A percentile compares a stretch with the other conserved stretches of the same genome.
Evolutionary conservation across 1,140 invertebrate genomes (phyloP).

Genomic region (Hycleus phaleratus): DNA sequence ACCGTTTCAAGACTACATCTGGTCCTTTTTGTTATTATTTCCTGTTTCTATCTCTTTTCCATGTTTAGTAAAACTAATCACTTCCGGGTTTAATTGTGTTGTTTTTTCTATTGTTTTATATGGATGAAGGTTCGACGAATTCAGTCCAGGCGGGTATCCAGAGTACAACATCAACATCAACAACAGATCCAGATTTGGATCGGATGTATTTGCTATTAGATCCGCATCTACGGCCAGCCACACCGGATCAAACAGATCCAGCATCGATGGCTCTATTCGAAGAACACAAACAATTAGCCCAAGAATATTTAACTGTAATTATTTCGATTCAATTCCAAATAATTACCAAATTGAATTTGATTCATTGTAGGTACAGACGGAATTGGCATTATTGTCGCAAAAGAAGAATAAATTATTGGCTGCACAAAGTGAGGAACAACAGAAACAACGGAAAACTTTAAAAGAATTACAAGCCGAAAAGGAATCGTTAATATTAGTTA

Average conservation of each 20-base stretch:
- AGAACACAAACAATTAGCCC: constrained; percentile 70
- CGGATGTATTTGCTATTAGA: constrained; percentile 50
- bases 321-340: neutral
- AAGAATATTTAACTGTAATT: constrained; percentile 60
- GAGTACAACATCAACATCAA: constrained; percentile 3
- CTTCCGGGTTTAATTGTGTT: neutral
- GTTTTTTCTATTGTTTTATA: neutral
- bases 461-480: constrained; percentile 62
- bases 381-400: constrained; percentile 61
- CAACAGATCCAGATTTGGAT: constrained; percentile 53
- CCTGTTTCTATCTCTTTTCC: constrained; percentile 1
- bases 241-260: constrained; percentile 65
- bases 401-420: constrained; percentile 59
- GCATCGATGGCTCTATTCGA: constrained; percentile 76
- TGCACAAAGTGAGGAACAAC: constrained; percentile 51
- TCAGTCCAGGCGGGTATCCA: constrained; percentile 24
- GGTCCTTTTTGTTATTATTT: no score
- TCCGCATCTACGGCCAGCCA: constrained; percentile 66
- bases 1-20: neutral
- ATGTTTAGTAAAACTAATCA: constrained; percentile 7
- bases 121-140: constrained; percentile 22
- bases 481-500: constrained; percentile 36
- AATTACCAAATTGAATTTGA: neutral
- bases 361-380: constrained; percentile 59
- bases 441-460: constrained; percentile 52